Base-by-base conservation (phyloP, 2,113 vertebrate species). In the Phaetusa simplex region DNA sequence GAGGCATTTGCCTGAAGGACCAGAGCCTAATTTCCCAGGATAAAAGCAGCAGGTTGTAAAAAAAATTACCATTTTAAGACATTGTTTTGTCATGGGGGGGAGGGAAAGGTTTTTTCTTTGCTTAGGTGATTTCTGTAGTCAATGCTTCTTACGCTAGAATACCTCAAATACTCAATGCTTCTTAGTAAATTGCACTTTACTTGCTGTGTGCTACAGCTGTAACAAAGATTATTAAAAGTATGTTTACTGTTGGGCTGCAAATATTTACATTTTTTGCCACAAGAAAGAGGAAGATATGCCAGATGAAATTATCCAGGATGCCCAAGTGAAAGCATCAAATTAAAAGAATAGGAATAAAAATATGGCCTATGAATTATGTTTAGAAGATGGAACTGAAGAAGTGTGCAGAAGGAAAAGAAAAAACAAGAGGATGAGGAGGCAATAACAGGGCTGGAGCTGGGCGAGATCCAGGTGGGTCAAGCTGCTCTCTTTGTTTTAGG, bases 61-160 rank as follows among this genome's bases (percentile, higher is more conserved):
- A 24, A 30, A 26, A 2, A 5, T 21, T 23, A 32, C 32, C 17
- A 11, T 69, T 94, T 91, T 19, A 49, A 82, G 49, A 29, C 1
- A 14, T 19, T 82, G n/a, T 11, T 66, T 56, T 88, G 21, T 34
- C 36, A 40, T 0, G 12, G 29, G 34, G 4, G 17, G 1, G 12
- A 7, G 3, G 4, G 18, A 19, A 45, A n/a, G 20, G 3, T 5
- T 59, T 11, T n/a, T 17, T 36, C 16, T 2, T 11, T 50, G 8
- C 27, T 56, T 38, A 23, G 23, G 13, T 49, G 26, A 72, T 69
- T 88, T 70, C 42, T 47, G 20, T 12, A 32, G 43, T 85, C 24
- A 18, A 7, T n/a, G 20, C 3, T 76, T 71, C 11, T 50, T 21
- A 52, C 0, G 8, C 29, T 45, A 53, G 64, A 82, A 59, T 43